Base-by-base conservation (phyloP, 2,797 vertebrate species). In the Enteromius fasciolatus region DNA sequence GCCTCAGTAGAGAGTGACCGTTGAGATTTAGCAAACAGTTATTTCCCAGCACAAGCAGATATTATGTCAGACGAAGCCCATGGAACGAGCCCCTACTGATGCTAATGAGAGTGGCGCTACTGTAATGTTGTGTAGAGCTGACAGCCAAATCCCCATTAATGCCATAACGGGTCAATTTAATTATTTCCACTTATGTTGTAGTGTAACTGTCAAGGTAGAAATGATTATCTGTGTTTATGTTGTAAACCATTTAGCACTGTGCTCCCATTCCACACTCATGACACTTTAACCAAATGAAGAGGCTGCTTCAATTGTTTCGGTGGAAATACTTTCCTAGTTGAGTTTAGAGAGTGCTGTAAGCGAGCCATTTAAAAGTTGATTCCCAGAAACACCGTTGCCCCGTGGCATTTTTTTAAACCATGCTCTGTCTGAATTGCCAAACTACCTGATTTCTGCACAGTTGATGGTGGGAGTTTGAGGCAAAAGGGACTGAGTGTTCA, bases 1-100 rank as follows among this genome's bases (percentile, higher is more conserved):
- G 69, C 20, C 63, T 57, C 44, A 15, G 52, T 84, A 82, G 85
- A 85, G 61, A 74, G 67, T 88, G 86, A 87, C 84, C 81, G 41
- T 28, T 63, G 76, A 86, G 76, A 83, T 23, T 84, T 68, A 14
- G 54, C 67, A 33, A 73, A 41, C 57, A 66, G 25, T 68, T 76
- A 54, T 74, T 70, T 48, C 76, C 80, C 54, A 52, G 52, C 50
- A 76, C 76, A 82, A 82, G 48, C 74, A 61, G 61, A 76, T 81
- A 48, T 84, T 77, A 68, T 82, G 61, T 63, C 33, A 72, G 33
- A 77, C 39, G 31, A 54, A 46, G 68, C 54, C 31, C 4, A 10
- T 77, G 50, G 44, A 64, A 41, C 9, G 2, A 73, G 54, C 9
- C 31, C 59, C 52, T 41, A 23, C 48, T 57, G 48, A 83, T 83